Base-by-base conservation (phyloP, 1,140 invertebrate species). In the Trachymyrmex septentrionalis region DNA sequence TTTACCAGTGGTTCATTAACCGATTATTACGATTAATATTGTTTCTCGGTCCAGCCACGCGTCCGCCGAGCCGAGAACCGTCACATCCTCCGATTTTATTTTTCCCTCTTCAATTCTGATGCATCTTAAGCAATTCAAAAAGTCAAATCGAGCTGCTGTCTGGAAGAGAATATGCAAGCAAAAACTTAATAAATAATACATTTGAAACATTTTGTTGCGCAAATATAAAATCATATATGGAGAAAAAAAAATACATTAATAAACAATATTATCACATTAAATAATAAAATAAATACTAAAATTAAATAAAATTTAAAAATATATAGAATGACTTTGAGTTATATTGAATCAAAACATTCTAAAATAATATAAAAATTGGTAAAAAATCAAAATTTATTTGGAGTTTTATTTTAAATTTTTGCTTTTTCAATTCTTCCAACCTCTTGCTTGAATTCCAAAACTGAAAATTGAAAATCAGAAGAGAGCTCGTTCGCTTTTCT, bases 1-100 rank as follows among this genome's bases (percentile, higher is more conserved):
- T 91, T 93, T 90, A 92, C 92, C 92, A 91, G 89, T 92, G 88
- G 88, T 72, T 92, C 86, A 59, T 88, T 92, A 90, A 77, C 87
- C 78, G 80, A 84, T 81, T 71, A 90, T 91, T 85, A 87, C 85
- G 85, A 87, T 89, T 93, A 94, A 94, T 95, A 95, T 95, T 95
- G 94, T 95, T 95, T 95, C 95, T 95, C 94, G 94, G 95, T 95
- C 95, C 95, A 95, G 95, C 95, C 95, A 95, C 95, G 90, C 95
- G 93, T 94, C 93, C 93, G 90, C 87, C 38, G 80, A 93, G 92
- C 91, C 94, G 87, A 91, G 91, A 72, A 91, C 82, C 88, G 87
- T 55, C 53, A 63, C 66, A 69, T 61, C 66, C 80, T 67, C 88
- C 38, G 63, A 87, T 75, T 80, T 44, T 19, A 16, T 61, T 57